Percentiles rank a stretch among this genome's conserved stretches.
These are phyloP conservation scores for Cetonia aurata DNA, from an alignment of 2,888 invertebrate species.

Conservation along the genomic window DNA sequence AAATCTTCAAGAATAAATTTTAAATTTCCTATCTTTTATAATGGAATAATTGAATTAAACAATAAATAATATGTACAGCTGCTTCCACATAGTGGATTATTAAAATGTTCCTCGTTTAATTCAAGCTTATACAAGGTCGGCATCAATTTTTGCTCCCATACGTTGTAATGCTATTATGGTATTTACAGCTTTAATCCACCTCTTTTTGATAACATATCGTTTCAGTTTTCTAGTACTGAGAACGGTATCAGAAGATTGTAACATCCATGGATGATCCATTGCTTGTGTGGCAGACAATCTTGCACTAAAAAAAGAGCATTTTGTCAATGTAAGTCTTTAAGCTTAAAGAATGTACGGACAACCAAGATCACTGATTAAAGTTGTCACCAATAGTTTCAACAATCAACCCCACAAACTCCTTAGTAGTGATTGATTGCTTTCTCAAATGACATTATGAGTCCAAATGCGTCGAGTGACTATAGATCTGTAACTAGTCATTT, in stretches of 20 bases:
- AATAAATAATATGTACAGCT: constrained; percentile 27
- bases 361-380: no score
- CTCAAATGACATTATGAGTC: no score
- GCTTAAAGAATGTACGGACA: no score
- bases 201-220: constrained; percentile 88
- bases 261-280: constrained; percentile 85
- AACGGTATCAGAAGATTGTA: constrained; percentile 75
- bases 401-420: no score
- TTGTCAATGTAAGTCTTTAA: constrained; percentile 7
- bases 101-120: neutral
- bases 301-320: constrained; percentile 69
- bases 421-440: no score
- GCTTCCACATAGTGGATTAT: constrained; percentile 44
- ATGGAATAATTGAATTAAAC: constrained; percentile 3
- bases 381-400: no score
- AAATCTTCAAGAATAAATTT: neutral
- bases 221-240: constrained; percentile 85
- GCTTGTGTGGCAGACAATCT: constrained; percentile 80
- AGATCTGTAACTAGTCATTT: no score
- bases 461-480: no score
- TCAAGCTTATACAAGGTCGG: constrained; percentile 56
- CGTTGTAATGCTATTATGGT: constrained; percentile 87
- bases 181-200: constrained; percentile 92
- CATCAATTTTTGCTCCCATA: constrained; percentile 86
- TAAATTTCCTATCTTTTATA: neutral